phyloP scores from a whole-genome alignment of 2,113 vertebrate species.

The Catagonus wagneri region DNA sequence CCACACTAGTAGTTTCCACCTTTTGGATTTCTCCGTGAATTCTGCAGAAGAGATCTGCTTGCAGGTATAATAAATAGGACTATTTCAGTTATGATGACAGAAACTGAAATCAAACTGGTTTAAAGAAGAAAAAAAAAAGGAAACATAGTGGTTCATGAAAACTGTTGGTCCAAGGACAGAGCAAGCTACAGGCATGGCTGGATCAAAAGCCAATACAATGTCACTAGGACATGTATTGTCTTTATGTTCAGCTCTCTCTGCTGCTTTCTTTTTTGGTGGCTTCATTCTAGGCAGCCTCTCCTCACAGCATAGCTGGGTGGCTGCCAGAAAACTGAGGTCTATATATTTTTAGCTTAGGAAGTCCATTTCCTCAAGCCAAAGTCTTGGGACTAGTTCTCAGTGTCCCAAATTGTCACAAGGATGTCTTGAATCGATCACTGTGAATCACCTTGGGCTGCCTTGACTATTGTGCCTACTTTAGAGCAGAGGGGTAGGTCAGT shows the following conservation, averaged over 20 bases:
- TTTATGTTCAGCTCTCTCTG: fast-evolving
- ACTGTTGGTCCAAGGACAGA: fast-evolving
- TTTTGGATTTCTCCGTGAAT: not conserved
- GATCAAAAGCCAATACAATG: not conserved
- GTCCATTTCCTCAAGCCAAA: not conserved
- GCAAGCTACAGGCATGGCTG: not conserved
- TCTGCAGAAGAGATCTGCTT: not conserved
- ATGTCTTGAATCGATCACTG: not conserved
- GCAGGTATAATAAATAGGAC: not conserved
- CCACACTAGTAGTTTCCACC: not conserved
- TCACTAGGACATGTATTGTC: fast-evolving
- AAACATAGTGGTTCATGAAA: not conserved
- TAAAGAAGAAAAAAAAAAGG: not conserved
- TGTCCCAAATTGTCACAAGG: fast-evolving
- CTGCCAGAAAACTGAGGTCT: not conserved
- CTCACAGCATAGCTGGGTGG: too few species aligned
- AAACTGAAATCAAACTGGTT: not conserved
- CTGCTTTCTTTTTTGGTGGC: not conserved
- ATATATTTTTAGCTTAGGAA: too few species aligned
- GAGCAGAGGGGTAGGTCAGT: not conserved
- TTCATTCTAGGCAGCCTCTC: too few species aligned
- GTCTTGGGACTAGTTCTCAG: not conserved
- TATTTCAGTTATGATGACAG: not conserved
- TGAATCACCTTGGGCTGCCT: not conserved
- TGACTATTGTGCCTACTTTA: fast-evolving